Conservation (phyloP, 2,888 invertebrate genomes). For the Halocaridina rubra region DNA sequence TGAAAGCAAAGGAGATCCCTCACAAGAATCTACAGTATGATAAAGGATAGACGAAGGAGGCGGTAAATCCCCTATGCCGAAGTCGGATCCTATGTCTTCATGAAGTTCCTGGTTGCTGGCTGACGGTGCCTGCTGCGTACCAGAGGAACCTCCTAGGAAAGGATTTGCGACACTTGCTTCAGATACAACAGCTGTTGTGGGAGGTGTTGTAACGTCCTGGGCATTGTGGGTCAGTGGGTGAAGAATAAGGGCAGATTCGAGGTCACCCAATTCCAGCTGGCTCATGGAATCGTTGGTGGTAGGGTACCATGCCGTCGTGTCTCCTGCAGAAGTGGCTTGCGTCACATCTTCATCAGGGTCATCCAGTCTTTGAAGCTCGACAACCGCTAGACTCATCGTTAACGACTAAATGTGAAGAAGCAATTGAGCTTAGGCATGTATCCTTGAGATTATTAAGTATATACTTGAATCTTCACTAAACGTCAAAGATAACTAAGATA, state of each 20-base stretch:
- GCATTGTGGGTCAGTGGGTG: background rate
- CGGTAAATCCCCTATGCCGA: background rate
- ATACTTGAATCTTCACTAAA: too few relatives aligned
- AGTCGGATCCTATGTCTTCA: background rate
- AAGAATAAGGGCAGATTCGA: slow-evolving; percentile 3
- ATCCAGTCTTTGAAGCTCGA: slow-evolving; percentile 15
- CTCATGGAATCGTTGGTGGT: background rate
- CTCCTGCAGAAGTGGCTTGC: background rate
- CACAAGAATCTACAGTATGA: slow-evolving; percentile 28
- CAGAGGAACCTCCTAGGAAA: background rate
- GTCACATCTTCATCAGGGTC: background rate
- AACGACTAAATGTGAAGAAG: background rate
- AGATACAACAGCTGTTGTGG: too few relatives aligned
- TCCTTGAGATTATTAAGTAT: too few relatives aligned
- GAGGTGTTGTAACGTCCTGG: background rate
- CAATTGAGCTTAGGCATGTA: too few relatives aligned
- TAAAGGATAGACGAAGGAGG: slow-evolving; percentile 24
- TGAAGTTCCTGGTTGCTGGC: background rate
- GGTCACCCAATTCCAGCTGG: background rate
- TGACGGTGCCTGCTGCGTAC: background rate
- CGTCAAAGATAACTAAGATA: too few relatives aligned
- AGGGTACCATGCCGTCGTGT: background rate
- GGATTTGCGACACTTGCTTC: background rate
- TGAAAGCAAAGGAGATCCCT: slow-evolving; percentile 29
- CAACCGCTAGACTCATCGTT: slow-evolving; percentile 35